Evolutionary conservation across 1,140 invertebrate species (phyloP).

Genomic region (Drosophila funebris): DNA sequence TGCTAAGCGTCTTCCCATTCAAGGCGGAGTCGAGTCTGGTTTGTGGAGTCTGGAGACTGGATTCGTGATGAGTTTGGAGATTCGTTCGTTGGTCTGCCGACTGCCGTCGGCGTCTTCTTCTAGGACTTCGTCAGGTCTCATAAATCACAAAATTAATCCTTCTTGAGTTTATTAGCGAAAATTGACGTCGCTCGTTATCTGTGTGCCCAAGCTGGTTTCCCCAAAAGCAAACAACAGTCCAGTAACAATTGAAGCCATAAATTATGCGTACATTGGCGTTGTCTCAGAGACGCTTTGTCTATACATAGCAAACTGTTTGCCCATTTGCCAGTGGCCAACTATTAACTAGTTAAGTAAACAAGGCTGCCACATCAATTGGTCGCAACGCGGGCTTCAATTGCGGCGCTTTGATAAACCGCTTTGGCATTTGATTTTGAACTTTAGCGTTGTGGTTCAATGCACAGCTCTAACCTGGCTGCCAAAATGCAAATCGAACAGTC

Average conservation of each 20-base stretch:
- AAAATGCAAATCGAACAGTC: slow-evolving; percentile 58
- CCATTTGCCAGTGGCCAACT: slow-evolving; percentile 42
- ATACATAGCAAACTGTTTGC: slow-evolving; percentile 37
- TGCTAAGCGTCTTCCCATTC: slow-evolving; percentile 3
- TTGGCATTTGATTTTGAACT: slow-evolving; percentile 47
- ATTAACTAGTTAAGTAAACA: slow-evolving; percentile 25
- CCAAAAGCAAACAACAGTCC: slow-evolving; percentile 19
- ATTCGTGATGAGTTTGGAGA: slow-evolving; percentile 21
- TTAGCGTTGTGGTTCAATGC: slow-evolving; percentile 55
- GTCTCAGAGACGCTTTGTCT: neutral
- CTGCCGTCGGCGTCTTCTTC: slow-evolving; percentile 12
- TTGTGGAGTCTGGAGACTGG: neutral
- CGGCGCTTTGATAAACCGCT: neutral
- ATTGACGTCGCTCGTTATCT: slow-evolving; percentile 79
- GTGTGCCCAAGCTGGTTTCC: slow-evolving; percentile 17
- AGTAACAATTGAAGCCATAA: slow-evolving; percentile 60
- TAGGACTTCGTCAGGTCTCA: slow-evolving; percentile 33
- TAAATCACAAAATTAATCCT: slow-evolving; percentile 81
- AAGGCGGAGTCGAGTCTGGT: neutral
- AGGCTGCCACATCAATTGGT: slow-evolving; percentile 6
- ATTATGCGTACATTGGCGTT: slow-evolving; percentile 67
- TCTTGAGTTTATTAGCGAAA: slow-evolving; percentile 80
- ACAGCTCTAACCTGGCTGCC: slow-evolving; percentile 32
- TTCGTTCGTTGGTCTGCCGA: neutral
- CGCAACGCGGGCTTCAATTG: neutral